Conservation (phyloP, 2,888 invertebrate species). For the Vanessa cardui region DNA sequence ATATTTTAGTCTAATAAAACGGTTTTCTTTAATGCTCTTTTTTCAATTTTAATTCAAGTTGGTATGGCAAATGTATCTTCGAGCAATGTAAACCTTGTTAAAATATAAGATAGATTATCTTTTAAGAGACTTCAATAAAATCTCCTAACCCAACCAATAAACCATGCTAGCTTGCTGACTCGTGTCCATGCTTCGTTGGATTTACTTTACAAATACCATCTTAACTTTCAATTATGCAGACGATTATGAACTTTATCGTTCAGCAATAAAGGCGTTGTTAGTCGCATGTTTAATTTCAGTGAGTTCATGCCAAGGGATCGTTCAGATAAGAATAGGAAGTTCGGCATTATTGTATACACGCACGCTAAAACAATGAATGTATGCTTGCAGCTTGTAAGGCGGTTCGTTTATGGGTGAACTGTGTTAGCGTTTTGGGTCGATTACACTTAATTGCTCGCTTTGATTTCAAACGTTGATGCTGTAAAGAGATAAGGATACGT, state of each 20-base stretch:
- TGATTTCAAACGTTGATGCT: not conserved
- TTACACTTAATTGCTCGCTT: not conserved
- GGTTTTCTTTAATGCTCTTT: no score
- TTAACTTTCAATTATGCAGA: not conserved
- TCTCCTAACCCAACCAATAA: slow-evolving; percentile 18
- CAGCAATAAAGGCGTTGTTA: not conserved
- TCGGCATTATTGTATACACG: slow-evolving; percentile 28
- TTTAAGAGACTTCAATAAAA: slow-evolving; percentile 17
- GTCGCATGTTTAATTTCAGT: not conserved
- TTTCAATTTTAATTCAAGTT: no score
- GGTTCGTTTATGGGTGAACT: slow-evolving; percentile 6
- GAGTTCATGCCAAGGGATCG: slow-evolving; percentile 29
- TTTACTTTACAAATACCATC: slow-evolving; percentile 16
- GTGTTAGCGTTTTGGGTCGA: slow-evolving; percentile 1
- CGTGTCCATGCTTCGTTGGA: slow-evolving; percentile 25
- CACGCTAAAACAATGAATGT: slow-evolving; percentile 24
- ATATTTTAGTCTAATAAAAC: no score
- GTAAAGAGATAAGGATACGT: no score
- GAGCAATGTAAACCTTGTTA: no score
- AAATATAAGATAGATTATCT: not conserved
- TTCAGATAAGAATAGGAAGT: slow-evolving; percentile 31
- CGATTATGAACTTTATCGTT: slow-evolving; percentile 13
- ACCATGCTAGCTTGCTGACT: slow-evolving; percentile 30
- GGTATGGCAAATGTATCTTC: no score
- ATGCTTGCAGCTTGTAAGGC: slow-evolving; percentile 24